Evolutionary conservation across 1,140 invertebrate genomes (phyloP).

Genomic region (Eufriesea mexicana): DNA sequence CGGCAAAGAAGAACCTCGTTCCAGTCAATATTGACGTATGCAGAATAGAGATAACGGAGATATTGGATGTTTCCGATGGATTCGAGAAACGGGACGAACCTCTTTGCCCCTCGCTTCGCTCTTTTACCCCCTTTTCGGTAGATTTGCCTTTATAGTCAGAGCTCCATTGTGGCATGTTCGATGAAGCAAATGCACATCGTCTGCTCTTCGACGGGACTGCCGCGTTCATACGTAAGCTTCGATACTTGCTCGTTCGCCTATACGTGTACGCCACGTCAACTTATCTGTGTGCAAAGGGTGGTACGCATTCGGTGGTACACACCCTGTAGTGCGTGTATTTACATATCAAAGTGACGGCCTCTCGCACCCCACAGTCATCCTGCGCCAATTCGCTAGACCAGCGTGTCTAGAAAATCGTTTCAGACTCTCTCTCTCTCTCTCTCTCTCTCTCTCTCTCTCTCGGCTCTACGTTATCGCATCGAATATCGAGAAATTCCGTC

Average conservation of each 20-base stretch:
- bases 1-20: conserved; percentile 36
- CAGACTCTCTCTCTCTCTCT: neutral
- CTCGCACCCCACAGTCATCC: conserved; percentile 52
- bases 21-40: conserved; percentile 79
- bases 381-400: conserved; percentile 40
- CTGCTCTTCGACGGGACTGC: conserved; percentile 54
- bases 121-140: conserved; percentile 30
- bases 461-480: conserved; percentile 16
- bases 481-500: neutral
- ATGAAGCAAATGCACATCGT: conserved; percentile 81
- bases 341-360: conserved; percentile 80
- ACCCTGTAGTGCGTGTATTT: conserved; percentile 76
- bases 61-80: conserved; percentile 78
- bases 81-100: conserved; percentile 46
- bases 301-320: conserved; percentile 54
- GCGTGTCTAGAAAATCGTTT: conserved; percentile 35
- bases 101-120: conserved; percentile 41
- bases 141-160: conserved; percentile 74
- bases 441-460: neutral
- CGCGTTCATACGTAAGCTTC: conserved; percentile 36
- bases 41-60: conserved; percentile 78
- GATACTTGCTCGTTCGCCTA: conserved; percentile 22
- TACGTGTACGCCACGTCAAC: conserved; percentile 20
- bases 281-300: conserved; percentile 39
- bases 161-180: conserved; percentile 80